phyloP scores from a whole-genome alignment of 1,140 invertebrate genomes.

The Drosophila tani region DNA sequence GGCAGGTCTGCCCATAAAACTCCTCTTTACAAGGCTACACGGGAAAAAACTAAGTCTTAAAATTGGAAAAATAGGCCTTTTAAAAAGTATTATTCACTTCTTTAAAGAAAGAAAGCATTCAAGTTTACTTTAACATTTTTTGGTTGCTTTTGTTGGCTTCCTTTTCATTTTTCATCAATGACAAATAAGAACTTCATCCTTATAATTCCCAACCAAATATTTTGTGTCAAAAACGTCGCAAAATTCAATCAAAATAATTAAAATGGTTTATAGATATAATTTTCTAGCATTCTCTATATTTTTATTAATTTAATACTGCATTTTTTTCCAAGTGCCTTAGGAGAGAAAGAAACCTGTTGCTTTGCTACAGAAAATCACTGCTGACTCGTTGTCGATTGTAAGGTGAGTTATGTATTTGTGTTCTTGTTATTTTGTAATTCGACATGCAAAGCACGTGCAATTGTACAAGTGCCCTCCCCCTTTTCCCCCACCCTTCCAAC shows the following conservation, averaged over 20 bases:
- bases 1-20: conserved; percentile 11
- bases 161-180: no score
- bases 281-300: no score
- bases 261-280: no score
- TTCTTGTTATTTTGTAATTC: conserved; percentile 62
- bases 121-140: no score
- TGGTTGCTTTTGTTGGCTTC: no score
- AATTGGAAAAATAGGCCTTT: not conserved
- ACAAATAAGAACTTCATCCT: not conserved
- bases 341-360: conserved; percentile 42
- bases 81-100: not conserved
- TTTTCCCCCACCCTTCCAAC: not conserved
- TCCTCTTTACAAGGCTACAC: not conserved
- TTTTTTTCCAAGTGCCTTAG: conserved; percentile 2
- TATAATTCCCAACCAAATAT: not conserved
- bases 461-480: conserved; percentile 20
- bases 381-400: conserved; percentile 40
- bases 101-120: not conserved
- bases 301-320: not conserved
- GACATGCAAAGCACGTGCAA: conserved; percentile 71
- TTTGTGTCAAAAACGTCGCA: no score
- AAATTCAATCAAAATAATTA: no score
- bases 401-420: conserved; percentile 48
- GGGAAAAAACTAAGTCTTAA: not conserved
- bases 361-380: conserved; percentile 10